Evolutionary conservation across 1,140 invertebrate species (phyloP).

Genomic region (Oncopeltus fasciatus): DNA sequence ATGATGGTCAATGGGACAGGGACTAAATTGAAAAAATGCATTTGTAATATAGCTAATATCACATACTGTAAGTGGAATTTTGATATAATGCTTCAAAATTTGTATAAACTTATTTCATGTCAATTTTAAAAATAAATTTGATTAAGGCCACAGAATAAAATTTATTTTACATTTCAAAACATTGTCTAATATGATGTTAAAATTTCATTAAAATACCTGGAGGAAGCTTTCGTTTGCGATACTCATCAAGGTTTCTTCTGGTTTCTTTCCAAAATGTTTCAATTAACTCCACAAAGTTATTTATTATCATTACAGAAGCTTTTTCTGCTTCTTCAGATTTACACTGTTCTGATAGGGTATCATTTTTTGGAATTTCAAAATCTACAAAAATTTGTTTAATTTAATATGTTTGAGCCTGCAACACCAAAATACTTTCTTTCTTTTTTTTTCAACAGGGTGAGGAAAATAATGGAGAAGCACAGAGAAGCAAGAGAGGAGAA

Average conservation of each 20-base stretch:
- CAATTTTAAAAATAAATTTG: neutral
- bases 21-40: neutral
- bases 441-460: too few relatives aligned
- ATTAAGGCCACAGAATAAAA: too few relatives aligned
- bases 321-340: too few relatives aligned
- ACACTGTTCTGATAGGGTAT: too few relatives aligned
- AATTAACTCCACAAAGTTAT: neutral
- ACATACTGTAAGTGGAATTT: neutral
- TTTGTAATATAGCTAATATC: neutral
- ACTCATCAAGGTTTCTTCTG: neutral
- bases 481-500: too few relatives aligned
- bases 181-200: neutral
- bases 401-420: too few relatives aligned
- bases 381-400: too few relatives aligned
- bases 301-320: too few relatives aligned
- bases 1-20: too few relatives aligned
- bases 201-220: neutral
- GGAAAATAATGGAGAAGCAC: too few relatives aligned
- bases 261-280: neutral
- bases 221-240: neutral
- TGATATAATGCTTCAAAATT: neutral
- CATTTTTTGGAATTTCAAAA: too few relatives aligned
- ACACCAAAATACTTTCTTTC: too few relatives aligned
- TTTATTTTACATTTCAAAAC: neutral
- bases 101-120: neutral